Conservation (phyloP, 2,888 invertebrate species). For the Tipula vernalis region DNA sequence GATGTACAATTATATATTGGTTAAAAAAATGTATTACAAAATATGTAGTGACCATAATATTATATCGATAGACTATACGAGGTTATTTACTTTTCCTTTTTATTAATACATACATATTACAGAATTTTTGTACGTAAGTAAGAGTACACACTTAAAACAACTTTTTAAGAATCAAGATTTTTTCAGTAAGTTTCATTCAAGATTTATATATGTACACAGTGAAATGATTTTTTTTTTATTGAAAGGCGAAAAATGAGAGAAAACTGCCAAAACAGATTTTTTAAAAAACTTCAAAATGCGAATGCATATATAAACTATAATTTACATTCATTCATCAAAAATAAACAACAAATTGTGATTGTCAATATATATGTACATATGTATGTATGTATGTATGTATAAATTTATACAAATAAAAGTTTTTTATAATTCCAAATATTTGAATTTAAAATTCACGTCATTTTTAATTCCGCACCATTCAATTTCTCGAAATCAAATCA, state of each 20-base stretch:
- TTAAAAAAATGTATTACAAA: not conserved
- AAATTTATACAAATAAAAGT: not conserved
- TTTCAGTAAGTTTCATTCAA: not conserved
- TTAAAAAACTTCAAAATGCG: not conserved
- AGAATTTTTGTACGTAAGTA: not conserved
- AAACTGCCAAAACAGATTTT: not conserved
- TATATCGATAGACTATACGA: not conserved
- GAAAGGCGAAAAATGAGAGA: not conserved
- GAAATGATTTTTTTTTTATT: not conserved
- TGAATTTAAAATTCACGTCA: not conserved
- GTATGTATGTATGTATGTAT: too few species aligned
- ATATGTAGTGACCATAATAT: not conserved
- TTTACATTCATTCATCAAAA: not conserved
- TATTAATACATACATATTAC: not conserved
- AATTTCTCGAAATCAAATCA: not conserved
- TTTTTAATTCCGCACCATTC: not conserved
- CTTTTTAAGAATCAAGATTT: not conserved
- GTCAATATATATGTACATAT: not conserved
- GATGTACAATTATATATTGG: not conserved
- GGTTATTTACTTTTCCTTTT: constrained; percentile 4
- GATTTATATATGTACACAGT: not conserved
- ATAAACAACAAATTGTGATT: not conserved
- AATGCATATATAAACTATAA: not conserved
- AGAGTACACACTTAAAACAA: not conserved
- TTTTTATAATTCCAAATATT: not conserved